Evolutionary conservation across 2,113 vertebrate genomes (phyloP).

Genomic region (Pollachius pollachius): DNA sequence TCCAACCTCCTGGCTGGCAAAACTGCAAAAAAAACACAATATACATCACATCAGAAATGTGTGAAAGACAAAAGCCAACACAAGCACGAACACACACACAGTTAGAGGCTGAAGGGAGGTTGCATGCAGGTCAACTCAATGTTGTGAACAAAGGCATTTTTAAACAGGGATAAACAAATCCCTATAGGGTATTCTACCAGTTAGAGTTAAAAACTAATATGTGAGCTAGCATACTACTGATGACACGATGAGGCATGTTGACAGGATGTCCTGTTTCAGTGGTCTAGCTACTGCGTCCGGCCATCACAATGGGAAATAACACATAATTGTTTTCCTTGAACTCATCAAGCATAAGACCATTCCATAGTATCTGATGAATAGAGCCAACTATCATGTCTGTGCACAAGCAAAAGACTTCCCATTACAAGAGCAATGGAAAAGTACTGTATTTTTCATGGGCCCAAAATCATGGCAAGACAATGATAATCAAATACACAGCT

Average conservation of each 20-base stretch:
- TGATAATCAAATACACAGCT: no score
- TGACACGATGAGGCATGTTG: slow-evolving; percentile 17
- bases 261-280: slow-evolving; percentile 60
- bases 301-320: slow-evolving; percentile 53
- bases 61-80: not conserved
- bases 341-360: slow-evolving; percentile 7
- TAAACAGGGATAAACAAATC: no score
- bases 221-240: slow-evolving; percentile 10
- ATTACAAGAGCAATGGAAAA: not conserved
- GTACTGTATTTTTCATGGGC: not conserved
- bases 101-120: not conserved
- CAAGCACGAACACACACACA: not conserved
- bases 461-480: not conserved
- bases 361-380: slow-evolving; percentile 1
- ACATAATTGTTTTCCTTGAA: slow-evolving; percentile 34
- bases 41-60: not conserved
- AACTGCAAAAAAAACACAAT: slow-evolving; percentile 77
- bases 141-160: no score
- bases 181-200: no score
- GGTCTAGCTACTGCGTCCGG: slow-evolving; percentile 35
- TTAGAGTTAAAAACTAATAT: slow-evolving; percentile 1
- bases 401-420: not conserved
- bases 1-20: slow-evolving; percentile 96
- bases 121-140: not conserved
- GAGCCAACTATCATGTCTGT: not conserved